Percentiles rank a stretch among this genome's conserved stretches.
Conservation (phyloP, 2,797 vertebrate genomes). For the Mycteria americana region DNA sequence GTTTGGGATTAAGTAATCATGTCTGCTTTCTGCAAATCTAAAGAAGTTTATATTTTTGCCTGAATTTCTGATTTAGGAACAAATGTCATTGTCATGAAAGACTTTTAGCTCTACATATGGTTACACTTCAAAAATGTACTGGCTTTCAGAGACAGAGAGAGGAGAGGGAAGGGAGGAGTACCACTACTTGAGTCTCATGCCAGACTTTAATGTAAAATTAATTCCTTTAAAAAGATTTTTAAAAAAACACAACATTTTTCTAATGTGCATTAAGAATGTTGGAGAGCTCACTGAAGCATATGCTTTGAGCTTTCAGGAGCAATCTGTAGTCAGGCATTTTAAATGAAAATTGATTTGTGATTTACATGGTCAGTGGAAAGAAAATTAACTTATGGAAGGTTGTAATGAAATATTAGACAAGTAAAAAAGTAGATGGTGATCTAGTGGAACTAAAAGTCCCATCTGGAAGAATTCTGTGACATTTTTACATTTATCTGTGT, state of each 20-base stretch:
- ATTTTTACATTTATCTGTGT: conserved; percentile 99
- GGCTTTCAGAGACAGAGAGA: background rate
- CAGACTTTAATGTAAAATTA: conserved; percentile 78
- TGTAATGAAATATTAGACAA: conserved; percentile 99
- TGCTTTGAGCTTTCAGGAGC: conserved; percentile 89
- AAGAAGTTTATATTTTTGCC: background rate
- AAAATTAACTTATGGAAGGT: conserved; percentile 99
- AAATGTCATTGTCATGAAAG: background rate
- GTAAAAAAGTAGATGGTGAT: conserved; percentile 94
- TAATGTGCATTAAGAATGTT: conserved; percentile 86
- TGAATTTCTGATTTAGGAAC: background rate
- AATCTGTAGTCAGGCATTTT: conserved; percentile 95
- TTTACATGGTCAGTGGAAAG: conserved; percentile 99
- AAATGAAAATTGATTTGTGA: conserved; percentile 99
- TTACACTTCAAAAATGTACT: conserved; percentile 36
- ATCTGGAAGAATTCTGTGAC: conserved; percentile 97
- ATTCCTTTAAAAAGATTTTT: conserved; percentile 71
- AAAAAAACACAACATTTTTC: conserved; percentile 81
- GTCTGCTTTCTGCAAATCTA: conserved; percentile 23
- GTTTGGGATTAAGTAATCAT: background rate
- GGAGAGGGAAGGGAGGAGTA: background rate
- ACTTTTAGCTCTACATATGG: background rate
- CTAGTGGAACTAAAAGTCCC: conserved; percentile 96
- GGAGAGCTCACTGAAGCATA: conserved; percentile 82
- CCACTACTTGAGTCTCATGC: conserved; percentile 31